These are phyloP conservation scores for Leptinotarsa lineolata DNA, from an alignment of 1,140 invertebrate species.

Conservation along the genomic window DNA sequence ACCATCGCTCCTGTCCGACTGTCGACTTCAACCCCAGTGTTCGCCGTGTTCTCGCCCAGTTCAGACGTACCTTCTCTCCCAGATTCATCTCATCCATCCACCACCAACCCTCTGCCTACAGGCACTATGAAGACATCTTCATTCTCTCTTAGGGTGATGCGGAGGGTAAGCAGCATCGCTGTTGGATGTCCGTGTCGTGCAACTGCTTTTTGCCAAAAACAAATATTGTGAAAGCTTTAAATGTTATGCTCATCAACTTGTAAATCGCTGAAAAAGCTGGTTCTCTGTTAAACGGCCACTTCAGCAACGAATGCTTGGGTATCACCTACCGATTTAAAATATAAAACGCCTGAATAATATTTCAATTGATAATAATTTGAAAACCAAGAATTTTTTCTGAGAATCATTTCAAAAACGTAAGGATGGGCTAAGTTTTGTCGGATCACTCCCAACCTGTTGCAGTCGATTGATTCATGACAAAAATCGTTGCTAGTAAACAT, in stretches of 20 bases:
- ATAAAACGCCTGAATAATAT: background rate
- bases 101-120: constrained; percentile 35
- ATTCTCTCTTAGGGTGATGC: constrained; percentile 75
- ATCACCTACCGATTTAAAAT: too few relatives aligned
- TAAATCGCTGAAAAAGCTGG: too few relatives aligned
- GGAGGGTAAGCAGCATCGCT: constrained; percentile 66
- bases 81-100: constrained; percentile 12
- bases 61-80: constrained; percentile 22
- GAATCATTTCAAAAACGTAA: too few relatives aligned
- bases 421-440: too few relatives aligned
- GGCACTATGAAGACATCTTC: constrained; percentile 75
- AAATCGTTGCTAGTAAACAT: too few relatives aligned
- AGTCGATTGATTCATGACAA: too few relatives aligned
- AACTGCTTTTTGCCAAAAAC: constrained; percentile 16
- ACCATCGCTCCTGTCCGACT: background rate
- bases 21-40: constrained; percentile 9
- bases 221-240: background rate
- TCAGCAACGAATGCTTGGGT: too few relatives aligned
- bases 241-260: background rate
- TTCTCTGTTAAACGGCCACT: background rate
- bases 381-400: too few relatives aligned
- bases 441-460: too few relatives aligned
- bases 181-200: constrained; percentile 39
- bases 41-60: constrained; percentile 22
- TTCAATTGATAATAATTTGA: background rate